Percentiles rank a stretch among this genome's conserved stretches.
phyloP scores from a whole-genome alignment of 2,888 invertebrate species.

The Hypolimnas misippus region DNA sequence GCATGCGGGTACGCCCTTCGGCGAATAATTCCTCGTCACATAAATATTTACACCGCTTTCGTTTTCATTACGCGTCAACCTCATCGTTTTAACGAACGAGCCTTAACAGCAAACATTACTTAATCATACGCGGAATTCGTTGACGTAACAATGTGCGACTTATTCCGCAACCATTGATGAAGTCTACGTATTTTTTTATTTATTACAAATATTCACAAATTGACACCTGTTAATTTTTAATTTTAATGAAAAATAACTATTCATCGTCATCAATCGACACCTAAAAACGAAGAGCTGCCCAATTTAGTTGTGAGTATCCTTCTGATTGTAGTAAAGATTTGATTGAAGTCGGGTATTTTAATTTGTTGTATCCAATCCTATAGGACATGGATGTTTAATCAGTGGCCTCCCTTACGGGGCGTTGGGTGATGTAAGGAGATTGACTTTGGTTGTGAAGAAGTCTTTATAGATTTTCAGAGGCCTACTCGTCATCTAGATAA shows the following conservation, averaged over 20 bases:
- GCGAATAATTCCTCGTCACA: constrained; percentile 79
- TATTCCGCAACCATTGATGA: constrained; percentile 55
- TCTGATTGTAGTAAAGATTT: no score
- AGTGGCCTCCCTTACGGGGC: no score
- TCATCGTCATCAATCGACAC: no score
- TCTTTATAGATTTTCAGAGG: no score
- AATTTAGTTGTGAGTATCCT: no score
- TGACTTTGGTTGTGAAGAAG: no score
- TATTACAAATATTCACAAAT: not conserved
- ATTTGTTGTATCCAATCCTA: no score
- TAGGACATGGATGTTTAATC: no score
- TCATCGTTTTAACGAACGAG: constrained; percentile 50
- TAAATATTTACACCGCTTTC: constrained; percentile 80
- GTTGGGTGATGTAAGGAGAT: no score
- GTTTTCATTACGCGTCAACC: constrained; percentile 75
- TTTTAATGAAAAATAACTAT: not conserved
- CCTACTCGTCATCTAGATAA: no score
- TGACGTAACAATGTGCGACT: constrained; percentile 60
- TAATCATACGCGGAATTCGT: constrained; percentile 66
- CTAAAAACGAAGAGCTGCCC: no score
- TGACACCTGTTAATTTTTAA: not conserved
- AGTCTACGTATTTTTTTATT: not conserved
- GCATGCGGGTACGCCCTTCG: constrained; percentile 82
- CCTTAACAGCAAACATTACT: constrained; percentile 72
- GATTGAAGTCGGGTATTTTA: no score